Conservation (phyloP, 2,113 vertebrate genomes). For the Indri indri region DNA sequence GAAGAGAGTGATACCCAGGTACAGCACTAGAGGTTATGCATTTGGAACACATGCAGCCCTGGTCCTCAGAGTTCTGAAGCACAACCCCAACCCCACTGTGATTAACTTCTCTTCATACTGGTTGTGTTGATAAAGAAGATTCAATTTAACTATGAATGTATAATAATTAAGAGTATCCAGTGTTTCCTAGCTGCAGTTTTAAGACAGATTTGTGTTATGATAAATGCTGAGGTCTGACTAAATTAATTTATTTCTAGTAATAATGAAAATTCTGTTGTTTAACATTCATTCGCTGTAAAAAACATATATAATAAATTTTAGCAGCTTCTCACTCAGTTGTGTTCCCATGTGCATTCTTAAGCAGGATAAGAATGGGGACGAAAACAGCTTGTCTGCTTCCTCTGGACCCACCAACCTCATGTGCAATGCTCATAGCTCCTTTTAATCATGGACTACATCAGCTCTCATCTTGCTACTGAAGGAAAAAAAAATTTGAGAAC, state of each 20-base stretch:
- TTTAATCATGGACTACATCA: background rate
- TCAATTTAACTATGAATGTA: background rate
- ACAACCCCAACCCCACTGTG: too few relatives aligned
- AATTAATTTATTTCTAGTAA: background rate
- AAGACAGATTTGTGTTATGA: background rate
- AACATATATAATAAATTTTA: background rate
- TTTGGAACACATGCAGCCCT: background rate
- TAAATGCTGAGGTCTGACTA: background rate
- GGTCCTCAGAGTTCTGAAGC: background rate
- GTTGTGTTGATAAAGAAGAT: background rate
- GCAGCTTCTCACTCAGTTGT: background rate
- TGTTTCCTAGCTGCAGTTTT: background rate
- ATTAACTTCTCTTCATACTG: background rate
- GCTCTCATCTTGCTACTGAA: background rate
- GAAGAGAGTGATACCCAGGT: rapidly evolving
- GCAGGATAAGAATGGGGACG: background rate
- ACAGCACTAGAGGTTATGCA: rapidly evolving
- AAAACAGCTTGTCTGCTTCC: background rate
- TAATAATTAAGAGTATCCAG: background rate
- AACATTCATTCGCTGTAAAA: background rate
- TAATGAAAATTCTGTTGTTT: background rate
- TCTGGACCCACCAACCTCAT: background rate
- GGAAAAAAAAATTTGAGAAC: background rate
- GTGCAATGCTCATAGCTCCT: background rate
- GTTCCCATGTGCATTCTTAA: background rate